Evolutionary conservation across 2,797 vertebrate genomes (phyloP).

Genomic region (Premnoplex brunnescens): DNA sequence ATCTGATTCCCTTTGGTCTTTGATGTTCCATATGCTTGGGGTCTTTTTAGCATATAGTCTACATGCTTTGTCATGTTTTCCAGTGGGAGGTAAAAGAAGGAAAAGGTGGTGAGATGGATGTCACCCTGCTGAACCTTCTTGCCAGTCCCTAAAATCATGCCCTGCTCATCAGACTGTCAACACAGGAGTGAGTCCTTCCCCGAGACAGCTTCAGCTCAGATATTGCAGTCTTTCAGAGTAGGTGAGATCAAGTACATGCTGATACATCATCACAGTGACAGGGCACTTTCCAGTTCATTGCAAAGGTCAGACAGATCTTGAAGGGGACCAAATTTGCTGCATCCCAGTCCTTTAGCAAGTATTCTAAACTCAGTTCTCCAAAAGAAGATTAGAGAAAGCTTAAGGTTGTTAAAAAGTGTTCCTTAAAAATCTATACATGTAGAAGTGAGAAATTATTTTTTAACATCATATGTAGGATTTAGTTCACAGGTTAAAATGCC

Average conservation of each 20-base stretch:
- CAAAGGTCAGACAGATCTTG: background rate
- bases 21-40: background rate
- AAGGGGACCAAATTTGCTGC: background rate
- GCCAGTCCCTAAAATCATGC: background rate
- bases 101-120: background rate
- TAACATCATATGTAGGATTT: background rate
- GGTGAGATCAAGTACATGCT: accelerated
- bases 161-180: accelerated
- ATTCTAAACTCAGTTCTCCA: background rate
- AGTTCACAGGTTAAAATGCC: background rate
- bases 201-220: background rate
- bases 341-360: background rate
- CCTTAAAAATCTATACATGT: background rate
- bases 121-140: background rate
- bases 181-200: background rate
- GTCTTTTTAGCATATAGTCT: background rate
- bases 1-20: background rate
- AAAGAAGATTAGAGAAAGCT: background rate
- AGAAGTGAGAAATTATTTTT: background rate
- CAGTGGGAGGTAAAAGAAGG: background rate
- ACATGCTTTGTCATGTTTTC: background rate
- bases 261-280: background rate
- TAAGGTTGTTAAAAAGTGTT: background rate
- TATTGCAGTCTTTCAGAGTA: background rate
- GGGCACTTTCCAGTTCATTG: background rate